Percentiles rank a stretch among this genome's conserved stretches.
Conservation (phyloP, 2,797 vertebrate species). For the Xiphorhynchus erythropygius region DNA sequence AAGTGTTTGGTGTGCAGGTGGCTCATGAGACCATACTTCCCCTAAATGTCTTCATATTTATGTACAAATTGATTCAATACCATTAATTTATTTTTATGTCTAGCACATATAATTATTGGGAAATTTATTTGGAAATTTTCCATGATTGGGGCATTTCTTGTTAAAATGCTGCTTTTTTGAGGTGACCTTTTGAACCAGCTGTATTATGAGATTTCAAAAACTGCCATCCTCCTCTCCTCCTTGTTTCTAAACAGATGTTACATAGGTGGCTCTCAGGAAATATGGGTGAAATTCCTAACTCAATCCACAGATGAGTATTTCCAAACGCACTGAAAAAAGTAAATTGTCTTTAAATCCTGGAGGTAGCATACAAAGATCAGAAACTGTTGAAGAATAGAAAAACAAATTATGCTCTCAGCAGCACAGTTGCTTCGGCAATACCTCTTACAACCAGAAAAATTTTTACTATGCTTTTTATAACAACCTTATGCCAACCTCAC, state of each 20-base stretch:
- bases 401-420: slow-evolving; percentile 2
- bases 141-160: neutral
- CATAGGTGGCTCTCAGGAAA: neutral
- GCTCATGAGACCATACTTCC: neutral
- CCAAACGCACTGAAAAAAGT: neutral
- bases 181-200: neutral
- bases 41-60: neutral
- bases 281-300: neutral
- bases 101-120: neutral
- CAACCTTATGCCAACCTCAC: neutral
- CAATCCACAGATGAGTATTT: neutral
- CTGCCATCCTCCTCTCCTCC: neutral
- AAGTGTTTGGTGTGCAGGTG: neutral
- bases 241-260: neutral
- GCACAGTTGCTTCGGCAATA: neutral
- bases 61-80: neutral
- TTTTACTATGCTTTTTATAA: neutral
- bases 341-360: neutral
- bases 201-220: neutral
- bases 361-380: neutral
- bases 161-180: neutral
- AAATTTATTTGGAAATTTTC: neutral
- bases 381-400: neutral
- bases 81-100: neutral
- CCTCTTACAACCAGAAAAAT: neutral